These are phyloP conservation scores for Cathartes aura DNA, from an alignment of 2,113 vertebrate genomes.

Conservation along the genomic window DNA sequence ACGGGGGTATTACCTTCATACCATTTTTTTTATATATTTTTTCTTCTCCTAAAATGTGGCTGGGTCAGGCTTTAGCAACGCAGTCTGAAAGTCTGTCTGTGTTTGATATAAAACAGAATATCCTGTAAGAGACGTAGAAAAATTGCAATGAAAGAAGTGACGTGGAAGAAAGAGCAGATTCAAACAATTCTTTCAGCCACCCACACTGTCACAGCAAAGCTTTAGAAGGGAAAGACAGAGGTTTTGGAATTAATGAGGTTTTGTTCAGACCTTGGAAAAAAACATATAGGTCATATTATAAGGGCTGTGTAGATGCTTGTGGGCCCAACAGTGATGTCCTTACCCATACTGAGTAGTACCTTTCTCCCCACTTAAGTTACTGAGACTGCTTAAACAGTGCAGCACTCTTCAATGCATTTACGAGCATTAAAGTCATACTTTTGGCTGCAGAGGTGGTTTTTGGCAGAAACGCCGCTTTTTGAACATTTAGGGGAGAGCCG, in stretches of 20 bases:
- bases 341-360: accelerated
- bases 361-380: not conserved
- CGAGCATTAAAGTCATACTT: not conserved
- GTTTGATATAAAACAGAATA: constrained; percentile 30
- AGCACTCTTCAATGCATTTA: not conserved
- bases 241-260: not conserved
- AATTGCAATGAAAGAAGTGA: not conserved
- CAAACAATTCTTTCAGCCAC: not conserved
- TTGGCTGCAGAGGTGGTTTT: not conserved
- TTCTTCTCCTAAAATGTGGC: not conserved
- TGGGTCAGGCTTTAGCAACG: not conserved
- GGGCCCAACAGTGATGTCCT: not conserved
- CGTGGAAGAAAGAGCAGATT: not conserved
- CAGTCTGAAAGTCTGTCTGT: not conserved
- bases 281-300: accelerated
- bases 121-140: not conserved
- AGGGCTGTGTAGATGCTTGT: not conserved
- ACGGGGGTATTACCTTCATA: not conserved
- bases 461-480: not conserved
- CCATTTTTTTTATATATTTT: not conserved
- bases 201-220: not conserved
- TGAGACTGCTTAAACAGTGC: not conserved
- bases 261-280: not conserved
- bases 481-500: not conserved
- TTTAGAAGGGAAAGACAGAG: not conserved